A percentile compares a stretch with the other conserved stretches of the same genome.
Conservation (phyloP, 2,113 vertebrate genomes). For the Stomatorhinus ivindoensis region DNA sequence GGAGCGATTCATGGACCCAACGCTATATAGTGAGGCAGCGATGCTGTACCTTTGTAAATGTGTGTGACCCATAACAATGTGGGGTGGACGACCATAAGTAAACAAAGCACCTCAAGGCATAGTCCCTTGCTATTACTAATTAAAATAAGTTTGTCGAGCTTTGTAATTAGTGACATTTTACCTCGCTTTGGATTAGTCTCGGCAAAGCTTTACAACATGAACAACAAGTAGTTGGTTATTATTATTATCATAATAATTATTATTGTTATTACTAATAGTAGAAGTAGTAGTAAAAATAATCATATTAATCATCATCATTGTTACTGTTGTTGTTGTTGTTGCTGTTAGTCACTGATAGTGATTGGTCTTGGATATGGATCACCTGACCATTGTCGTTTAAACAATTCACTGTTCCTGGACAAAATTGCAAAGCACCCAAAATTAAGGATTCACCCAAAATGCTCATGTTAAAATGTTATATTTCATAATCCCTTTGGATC, state of each 20-base stretch:
- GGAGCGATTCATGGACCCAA: conserved; percentile 33
- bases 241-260: not conserved
- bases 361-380: not conserved
- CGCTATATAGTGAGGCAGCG: not conserved
- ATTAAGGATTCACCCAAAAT: not conserved
- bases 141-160: not conserved
- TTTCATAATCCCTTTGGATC: conserved; percentile 23
- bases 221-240: not conserved
- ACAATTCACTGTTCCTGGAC: not conserved
- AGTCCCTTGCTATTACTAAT: not conserved
- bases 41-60: not conserved
- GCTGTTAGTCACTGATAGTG: not conserved
- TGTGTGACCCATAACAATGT: not conserved
- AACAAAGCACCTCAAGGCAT: not conserved
- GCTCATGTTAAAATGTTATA: not conserved
- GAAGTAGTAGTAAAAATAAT: not conserved
- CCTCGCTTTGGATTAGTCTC: not conserved
- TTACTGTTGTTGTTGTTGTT: not conserved
- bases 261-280: not conserved
- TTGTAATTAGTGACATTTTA: not conserved
- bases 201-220: not conserved
- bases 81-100: not conserved
- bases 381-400: not conserved
- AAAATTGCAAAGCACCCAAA: not conserved
- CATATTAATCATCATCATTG: not conserved